phyloP scores from a whole-genome alignment of 2,113 vertebrate species.

The Progne subis region DNA sequence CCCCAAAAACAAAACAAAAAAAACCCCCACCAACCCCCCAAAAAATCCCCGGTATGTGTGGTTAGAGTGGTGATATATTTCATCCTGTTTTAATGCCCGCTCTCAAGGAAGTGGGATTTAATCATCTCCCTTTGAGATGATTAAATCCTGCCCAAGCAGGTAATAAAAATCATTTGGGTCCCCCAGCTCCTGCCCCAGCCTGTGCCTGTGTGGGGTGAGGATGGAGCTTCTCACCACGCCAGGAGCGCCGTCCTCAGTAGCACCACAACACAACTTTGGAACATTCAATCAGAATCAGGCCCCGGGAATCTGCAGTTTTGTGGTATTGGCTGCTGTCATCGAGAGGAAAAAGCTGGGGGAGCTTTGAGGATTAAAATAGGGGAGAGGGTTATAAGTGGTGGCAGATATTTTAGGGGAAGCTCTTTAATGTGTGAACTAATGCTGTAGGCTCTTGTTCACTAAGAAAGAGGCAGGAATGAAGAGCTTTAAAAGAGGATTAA shows the following conservation, averaged over 20 bases:
- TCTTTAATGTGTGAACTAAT: not conserved
- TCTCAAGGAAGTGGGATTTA: not conserved
- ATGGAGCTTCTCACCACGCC: not conserved
- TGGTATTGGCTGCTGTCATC: not conserved
- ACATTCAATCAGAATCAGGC: not conserved
- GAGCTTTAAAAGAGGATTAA: conserved; percentile 12
- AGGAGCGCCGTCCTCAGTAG: not conserved
- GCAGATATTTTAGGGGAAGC: not conserved
- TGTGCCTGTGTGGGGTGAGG: not conserved
- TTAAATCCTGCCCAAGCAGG: not conserved
- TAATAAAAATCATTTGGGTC: fast-evolving
- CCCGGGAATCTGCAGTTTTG: not conserved
- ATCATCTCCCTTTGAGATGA: fast-evolving
- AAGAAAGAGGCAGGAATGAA: not conserved
- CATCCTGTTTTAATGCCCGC: not conserved
- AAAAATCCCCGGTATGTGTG: fast-evolving
- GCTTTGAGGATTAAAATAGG: not conserved
- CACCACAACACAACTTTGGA: fast-evolving
- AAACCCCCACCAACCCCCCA: no score
- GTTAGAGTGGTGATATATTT: not conserved
- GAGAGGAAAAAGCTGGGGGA: not conserved
- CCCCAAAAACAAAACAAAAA: no score
- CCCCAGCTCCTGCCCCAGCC: fast-evolving
- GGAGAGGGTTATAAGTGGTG: not conserved
- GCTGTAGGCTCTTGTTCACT: not conserved